These are phyloP conservation scores for Bursaphelenchus okinawaensis DNA, from an alignment of 2,888 invertebrate genomes.

Conservation along the genomic window DNA sequence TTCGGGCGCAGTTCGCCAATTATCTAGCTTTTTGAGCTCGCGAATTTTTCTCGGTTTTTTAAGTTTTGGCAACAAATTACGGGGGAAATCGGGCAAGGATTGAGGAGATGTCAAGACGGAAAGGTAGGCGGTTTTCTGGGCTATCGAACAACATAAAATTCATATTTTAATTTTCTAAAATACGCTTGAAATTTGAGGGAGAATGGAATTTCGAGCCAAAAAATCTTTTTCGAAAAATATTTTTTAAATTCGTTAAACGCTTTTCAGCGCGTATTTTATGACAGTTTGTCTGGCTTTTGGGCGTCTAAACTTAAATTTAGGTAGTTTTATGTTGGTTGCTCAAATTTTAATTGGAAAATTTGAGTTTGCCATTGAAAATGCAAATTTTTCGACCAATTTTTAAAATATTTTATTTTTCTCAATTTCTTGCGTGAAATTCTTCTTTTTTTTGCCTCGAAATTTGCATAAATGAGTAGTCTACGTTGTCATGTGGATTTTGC, in stretches of 20 bases:
- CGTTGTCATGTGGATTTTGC: no score
- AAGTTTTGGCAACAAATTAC: neutral
- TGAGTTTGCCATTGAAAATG: neutral
- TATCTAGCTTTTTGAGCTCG: neutral
- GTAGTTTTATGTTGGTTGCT: no score
- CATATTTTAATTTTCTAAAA: no score
- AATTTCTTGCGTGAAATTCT: neutral
- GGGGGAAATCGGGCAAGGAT: neutral
- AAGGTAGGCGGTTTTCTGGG: neutral
- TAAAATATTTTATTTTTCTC: neutral
- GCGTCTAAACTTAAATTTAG: neutral
- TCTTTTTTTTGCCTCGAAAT: neutral
- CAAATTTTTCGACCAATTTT: neutral
- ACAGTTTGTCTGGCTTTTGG: neutral
- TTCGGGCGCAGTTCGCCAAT: neutral
- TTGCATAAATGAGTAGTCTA: neutral
- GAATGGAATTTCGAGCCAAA: neutral
- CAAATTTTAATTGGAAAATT: neutral
- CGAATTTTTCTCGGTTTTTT: neutral
- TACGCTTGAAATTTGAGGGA: neutral
- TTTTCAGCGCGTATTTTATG: neutral
- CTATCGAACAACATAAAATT: neutral
- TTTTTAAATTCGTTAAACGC: neutral
- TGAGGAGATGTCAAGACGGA: neutral
- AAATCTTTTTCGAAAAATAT: neutral